phyloP scores from a whole-genome alignment of 2,888 invertebrate genomes.

The Meiosimyza decipiens region DNA sequence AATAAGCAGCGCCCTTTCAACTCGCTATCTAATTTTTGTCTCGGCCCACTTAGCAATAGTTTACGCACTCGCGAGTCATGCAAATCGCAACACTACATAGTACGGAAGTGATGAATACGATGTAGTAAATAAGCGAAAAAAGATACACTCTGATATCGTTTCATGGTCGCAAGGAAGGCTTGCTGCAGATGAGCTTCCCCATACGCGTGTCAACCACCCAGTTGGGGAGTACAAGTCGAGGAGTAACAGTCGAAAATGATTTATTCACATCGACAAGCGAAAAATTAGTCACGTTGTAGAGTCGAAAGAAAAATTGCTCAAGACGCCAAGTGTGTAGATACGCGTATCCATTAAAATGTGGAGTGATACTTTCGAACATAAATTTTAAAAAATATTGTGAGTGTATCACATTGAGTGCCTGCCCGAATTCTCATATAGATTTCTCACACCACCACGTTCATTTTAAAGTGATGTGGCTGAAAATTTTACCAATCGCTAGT shows the following conservation, averaged over 20 bases:
- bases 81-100: not conserved
- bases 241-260: conserved; percentile 7
- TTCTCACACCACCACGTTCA: no score
- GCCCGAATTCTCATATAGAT: no score
- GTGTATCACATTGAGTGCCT: not conserved
- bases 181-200: conserved; percentile 10
- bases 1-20: no score
- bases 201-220: not conserved
- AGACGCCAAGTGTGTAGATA: not conserved
- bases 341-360: not conserved
- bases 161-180: not conserved
- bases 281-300: not conserved
- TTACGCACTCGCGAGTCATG: not conserved
- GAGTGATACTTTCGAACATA: not conserved
- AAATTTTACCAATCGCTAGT: no score
- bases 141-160: not conserved
- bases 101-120: not conserved
- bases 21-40: not conserved
- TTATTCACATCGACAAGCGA: not conserved
- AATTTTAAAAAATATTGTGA: not conserved
- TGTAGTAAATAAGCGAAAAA: no score
- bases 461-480: no score
- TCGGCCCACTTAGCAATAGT: no score
- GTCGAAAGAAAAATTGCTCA: not conserved
- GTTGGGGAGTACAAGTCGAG: no score